Evolutionary conservation across 2,888 invertebrate genomes (phyloP).

Genomic region (Zootermopsis nevadensis): DNA sequence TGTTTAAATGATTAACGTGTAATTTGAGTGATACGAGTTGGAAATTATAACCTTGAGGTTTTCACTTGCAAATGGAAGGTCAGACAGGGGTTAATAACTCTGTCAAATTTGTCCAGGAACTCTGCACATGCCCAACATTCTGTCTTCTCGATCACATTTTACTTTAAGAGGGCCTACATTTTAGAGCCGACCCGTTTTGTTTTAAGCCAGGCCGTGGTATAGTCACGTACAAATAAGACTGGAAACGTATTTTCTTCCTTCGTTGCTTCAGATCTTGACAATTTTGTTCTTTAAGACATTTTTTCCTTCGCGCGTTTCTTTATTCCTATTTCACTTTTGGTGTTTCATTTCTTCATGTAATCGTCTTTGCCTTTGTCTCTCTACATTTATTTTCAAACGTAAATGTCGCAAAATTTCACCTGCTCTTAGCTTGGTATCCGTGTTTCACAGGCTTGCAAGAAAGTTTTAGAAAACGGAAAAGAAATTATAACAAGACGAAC

Average conservation of each 20-base stretch:
- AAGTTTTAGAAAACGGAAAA: too few relatives aligned
- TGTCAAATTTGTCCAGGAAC: constrained; percentile 46
- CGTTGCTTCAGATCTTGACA: too few relatives aligned
- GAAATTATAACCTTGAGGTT: constrained; percentile 42
- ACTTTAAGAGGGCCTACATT: neutral
- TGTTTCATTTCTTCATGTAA: too few relatives aligned
- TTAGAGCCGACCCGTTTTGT: neutral
- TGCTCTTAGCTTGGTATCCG: too few relatives aligned
- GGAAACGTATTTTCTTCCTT: too few relatives aligned
- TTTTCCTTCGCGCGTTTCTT: neutral
- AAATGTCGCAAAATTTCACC: too few relatives aligned
- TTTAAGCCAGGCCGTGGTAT: neutral
- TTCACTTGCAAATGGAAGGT: constrained; percentile 28
- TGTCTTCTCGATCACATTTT: constrained; percentile 4
- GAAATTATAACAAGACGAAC: too few relatives aligned
- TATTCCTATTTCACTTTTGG: neutral
- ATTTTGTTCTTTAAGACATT: neutral
- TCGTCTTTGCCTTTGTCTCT: too few relatives aligned
- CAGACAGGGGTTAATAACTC: constrained; percentile 50
- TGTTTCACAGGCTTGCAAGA: too few relatives aligned
- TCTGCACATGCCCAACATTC: constrained; percentile 15
- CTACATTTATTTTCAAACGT: too few relatives aligned
- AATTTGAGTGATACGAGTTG: constrained; percentile 40
- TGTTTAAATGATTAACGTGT: constrained; percentile 41
- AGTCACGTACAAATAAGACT: neutral